A percentile compares a stretch with the other conserved stretches of the same genome.
phyloP scores from a whole-genome alignment of 2,113 vertebrate species.

The Trogon melanurus region DNA sequence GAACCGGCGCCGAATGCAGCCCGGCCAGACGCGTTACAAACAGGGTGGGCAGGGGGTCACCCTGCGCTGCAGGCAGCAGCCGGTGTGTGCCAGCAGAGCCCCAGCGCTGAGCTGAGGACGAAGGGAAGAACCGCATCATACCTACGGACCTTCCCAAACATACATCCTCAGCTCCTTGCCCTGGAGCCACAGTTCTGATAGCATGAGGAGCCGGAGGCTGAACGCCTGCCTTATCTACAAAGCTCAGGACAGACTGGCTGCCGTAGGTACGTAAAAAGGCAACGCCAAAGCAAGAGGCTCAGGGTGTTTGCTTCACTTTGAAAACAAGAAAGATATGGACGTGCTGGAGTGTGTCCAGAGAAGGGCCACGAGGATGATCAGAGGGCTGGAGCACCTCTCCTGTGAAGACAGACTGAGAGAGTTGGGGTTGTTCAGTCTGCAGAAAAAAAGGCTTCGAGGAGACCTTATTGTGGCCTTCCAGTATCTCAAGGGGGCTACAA shows the following conservation, averaged over 20 bases:
- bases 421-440: too few species aligned
- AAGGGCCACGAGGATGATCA: too few species aligned
- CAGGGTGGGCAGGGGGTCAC: neutral
- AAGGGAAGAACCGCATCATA: neutral
- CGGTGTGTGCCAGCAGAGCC: neutral
- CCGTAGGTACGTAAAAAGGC: neutral
- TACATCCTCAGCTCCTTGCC: neutral
- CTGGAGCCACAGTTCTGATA: neutral
- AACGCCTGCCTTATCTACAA: neutral
- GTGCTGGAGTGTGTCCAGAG: too few species aligned
- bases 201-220: neutral
- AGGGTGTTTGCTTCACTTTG: neutral
- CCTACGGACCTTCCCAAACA: neutral
- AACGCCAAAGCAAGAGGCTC: neutral
- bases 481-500: too few species aligned
- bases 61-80: neutral
- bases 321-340: neutral
- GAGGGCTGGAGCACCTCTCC: too few species aligned
- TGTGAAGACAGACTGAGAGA: too few species aligned
- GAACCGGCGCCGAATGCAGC: neutral
- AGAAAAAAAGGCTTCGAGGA: too few species aligned
- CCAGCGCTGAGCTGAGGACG: neutral
- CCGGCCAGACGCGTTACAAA: neutral
- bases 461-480: too few species aligned
- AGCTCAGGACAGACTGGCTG: neutral